Evolutionary conservation across 2,888 invertebrate genomes (phyloP).

Genomic region (Metacarcinus magister): DNA sequence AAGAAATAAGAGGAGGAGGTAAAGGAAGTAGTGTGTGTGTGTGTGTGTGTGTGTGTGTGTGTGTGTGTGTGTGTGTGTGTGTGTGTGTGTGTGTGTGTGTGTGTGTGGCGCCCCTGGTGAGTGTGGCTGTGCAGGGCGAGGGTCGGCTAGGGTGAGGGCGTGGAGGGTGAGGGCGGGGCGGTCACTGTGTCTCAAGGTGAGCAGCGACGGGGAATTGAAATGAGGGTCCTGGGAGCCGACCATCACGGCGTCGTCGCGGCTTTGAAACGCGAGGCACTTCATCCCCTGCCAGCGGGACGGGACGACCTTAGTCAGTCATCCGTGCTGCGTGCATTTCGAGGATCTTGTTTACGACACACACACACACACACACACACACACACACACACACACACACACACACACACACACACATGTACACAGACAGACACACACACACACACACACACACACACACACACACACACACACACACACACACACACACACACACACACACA

Average conservation of each 20-base stretch:
- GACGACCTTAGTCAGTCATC: neutral
- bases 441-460: too few relatives aligned
- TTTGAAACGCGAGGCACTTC: conserved; percentile 42
- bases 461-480: too few relatives aligned
- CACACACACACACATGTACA: neutral
- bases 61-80: neutral
- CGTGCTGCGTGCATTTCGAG: conserved; percentile 29
- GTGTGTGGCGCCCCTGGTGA: neutral
- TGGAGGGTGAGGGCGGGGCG: conserved; percentile 13
- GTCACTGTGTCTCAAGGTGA: conserved; percentile 43
- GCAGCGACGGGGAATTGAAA: conserved; percentile 49
- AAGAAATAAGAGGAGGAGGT: neutral
- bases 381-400: conserved; percentile 46
- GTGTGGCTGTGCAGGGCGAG: neutral
- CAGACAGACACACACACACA: too few relatives aligned
- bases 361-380: conserved; percentile 44
- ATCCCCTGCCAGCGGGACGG: conserved; percentile 1
- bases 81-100: neutral
- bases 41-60: neutral
- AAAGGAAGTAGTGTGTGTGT: neutral
- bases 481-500: too few relatives aligned
- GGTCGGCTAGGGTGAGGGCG: neutral
- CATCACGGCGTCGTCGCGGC: conserved; percentile 32
- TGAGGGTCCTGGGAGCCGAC: conserved; percentile 23
- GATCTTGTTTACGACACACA: conserved; percentile 18